Evolutionary conservation across 2,797 vertebrate genomes (phyloP).

Genomic region (Cynopterus sphinx): DNA sequence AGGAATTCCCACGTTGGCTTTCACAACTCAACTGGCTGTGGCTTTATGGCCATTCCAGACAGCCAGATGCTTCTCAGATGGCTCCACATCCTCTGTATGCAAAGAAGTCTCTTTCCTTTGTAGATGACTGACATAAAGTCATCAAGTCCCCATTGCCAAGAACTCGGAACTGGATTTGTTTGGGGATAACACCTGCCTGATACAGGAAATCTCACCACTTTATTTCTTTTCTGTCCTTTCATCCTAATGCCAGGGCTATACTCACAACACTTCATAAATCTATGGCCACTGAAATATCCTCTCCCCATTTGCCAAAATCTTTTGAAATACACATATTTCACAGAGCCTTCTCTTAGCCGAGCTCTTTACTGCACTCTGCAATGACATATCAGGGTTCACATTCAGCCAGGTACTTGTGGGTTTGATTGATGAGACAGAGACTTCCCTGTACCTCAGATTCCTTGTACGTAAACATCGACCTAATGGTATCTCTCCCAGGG

Average conservation of each 20-base stretch:
- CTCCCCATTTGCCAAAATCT: neutral
- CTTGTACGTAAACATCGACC: neutral
- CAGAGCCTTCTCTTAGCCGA: neutral
- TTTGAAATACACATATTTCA: neutral
- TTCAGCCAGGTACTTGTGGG: neutral
- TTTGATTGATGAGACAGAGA: neutral
- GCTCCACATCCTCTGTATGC: fast-evolving
- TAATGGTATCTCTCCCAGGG: neutral
- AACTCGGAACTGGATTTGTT: constrained; percentile 40
- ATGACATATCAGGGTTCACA: fast-evolving
- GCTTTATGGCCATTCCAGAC: neutral
- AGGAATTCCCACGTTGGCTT: neutral
- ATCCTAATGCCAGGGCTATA: neutral
- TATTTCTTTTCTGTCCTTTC: constrained; percentile 28
- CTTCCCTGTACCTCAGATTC: neutral
- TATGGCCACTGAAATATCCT: neutral
- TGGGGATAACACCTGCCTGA: constrained; percentile 48
- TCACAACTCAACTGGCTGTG: neutral
- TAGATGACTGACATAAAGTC: neutral
- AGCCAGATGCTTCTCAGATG: neutral
- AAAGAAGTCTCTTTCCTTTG: neutral
- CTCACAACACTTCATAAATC: constrained; percentile 26
- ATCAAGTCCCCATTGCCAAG: neutral
- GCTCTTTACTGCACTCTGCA: neutral
- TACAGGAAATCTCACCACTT: neutral